phyloP scores from a whole-genome alignment of 2,113 vertebrate species.

The Lota lota region DNA sequence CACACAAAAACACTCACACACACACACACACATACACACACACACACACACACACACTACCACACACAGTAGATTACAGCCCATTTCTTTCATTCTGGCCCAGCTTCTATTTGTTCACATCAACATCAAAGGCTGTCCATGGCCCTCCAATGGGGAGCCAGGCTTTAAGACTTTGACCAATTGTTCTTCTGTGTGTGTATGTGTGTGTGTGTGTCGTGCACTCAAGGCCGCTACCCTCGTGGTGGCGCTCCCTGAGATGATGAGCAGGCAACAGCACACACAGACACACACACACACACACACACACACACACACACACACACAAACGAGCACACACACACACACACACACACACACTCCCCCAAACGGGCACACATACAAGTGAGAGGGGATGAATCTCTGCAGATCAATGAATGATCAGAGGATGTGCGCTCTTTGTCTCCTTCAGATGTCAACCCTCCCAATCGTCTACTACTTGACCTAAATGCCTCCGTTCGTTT shows the following conservation, averaged over 20 bases:
- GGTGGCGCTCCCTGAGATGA: slow-evolving; percentile 54
- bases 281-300: too few species aligned
- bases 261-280: too few species aligned
- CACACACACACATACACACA: too few species aligned
- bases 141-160: slow-evolving; percentile 54
- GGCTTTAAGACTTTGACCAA: slow-evolving; percentile 68
- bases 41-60: slow-evolving; percentile 3
- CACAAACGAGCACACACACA: not conserved
- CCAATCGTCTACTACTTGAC: too few species aligned
- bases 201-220: not conserved
- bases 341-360: not conserved
- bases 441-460: slow-evolving; percentile 36
- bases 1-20: too few species aligned
- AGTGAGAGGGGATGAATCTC: slow-evolving; percentile 23
- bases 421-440: slow-evolving; percentile 38
- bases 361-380: not conserved
- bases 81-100: slow-evolving; percentile 61
- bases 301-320: too few species aligned
- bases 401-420: slow-evolving; percentile 57
- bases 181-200: slow-evolving; percentile 37
- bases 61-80: slow-evolving; percentile 59
- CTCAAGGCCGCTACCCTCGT: slow-evolving; percentile 49
- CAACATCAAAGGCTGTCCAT: slow-evolving; percentile 69
- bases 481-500: not conserved
- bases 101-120: slow-evolving; percentile 70